Base-by-base conservation (phyloP, 2,797 vertebrate species). In the Babyrousa celebensis region DNA sequence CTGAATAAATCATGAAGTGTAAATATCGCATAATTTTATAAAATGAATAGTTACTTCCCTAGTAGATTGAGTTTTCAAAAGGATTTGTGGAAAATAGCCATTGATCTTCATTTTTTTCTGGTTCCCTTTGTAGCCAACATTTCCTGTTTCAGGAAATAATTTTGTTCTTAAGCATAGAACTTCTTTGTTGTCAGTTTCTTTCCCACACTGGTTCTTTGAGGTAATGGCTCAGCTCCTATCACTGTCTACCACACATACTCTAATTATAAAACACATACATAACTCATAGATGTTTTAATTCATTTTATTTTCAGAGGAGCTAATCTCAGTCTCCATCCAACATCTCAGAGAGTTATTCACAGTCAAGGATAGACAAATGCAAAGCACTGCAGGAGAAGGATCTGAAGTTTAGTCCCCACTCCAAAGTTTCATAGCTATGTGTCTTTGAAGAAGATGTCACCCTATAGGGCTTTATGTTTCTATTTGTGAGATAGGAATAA, bases 131-230 rank as follows among this genome's bases (percentile, higher is more conserved):
- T 93, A 96, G 77, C 63, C 78, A 96, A 85, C 36, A 91, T 83
- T 97, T 98, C 85, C 14, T 85, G 43, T 91, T 80, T 89, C 84
- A 90, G 67, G 54, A 56, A 97, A 87, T 97, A 80, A 87, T 97
- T 98, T 96, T 97, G 36, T 91, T 65, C 32, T 6, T 43, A 93
- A 85, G 60, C 72, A 96, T 67, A 96, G 62, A 96, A 96, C 5
- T 85, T 96, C 43, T 95, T 96, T 97, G n/a, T 60, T 96, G 18
- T 67, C 23, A 80, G n/a, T 83, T 83, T 62, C 23, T 83, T 82
- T 94, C 11, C 20, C 20, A 88, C n/a, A 10, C 56, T 84, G 92
- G 58, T 54, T 96, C 23, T 97, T 96, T 96, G 79, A 70, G 32
- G 82, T 90, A 97, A 95, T 80, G 71, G 15, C 27, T 95, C 72